Evolutionary conservation across 2,797 vertebrate species (phyloP).

Genomic region (Scyliorhinus canicula): DNA sequence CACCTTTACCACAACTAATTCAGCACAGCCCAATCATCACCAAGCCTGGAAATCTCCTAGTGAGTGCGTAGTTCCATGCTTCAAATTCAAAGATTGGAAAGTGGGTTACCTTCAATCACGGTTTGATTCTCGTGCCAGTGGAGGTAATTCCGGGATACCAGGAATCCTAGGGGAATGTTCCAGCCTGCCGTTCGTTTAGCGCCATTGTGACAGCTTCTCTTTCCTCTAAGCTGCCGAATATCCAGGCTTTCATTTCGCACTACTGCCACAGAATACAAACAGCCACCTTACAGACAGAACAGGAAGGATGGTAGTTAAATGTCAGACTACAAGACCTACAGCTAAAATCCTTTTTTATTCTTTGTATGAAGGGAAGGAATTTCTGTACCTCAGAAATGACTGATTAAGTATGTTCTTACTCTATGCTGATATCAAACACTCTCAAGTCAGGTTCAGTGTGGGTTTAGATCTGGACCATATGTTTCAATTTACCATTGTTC

Average conservation of each 20-base stretch:
- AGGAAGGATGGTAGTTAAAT: not conserved
- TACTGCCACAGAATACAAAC: conserved; percentile 74
- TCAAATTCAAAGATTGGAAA: not conserved
- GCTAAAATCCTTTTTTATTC: too few relatives aligned
- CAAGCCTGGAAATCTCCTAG: not conserved
- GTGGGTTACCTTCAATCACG: conserved; percentile 66
- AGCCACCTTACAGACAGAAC: conserved; percentile 57
- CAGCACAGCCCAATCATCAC: not conserved
- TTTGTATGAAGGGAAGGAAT: too few relatives aligned
- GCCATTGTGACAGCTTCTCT: conserved; percentile 76
- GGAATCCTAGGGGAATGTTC: conserved; percentile 80
- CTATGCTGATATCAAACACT: not conserved
- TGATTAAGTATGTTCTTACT: not conserved
- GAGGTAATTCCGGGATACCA: conserved; percentile 73
- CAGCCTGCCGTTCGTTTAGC: conserved; percentile 79
- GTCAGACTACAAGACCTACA: not conserved
- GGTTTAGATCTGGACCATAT: not conserved
- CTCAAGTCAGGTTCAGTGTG: not conserved
- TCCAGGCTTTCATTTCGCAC: conserved; percentile 64
- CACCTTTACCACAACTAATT: not conserved
- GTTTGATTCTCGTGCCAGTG: conserved; percentile 73
- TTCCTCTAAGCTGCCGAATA: conserved; percentile 63
- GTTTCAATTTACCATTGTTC: not conserved
- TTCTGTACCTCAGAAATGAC: not conserved
- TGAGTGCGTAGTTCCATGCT: not conserved